Percentiles rank a stretch among this genome's conserved stretches.
phyloP scores from a whole-genome alignment of 92 coral and sea anemone species.

The Phenganax stokvisi region DNA sequence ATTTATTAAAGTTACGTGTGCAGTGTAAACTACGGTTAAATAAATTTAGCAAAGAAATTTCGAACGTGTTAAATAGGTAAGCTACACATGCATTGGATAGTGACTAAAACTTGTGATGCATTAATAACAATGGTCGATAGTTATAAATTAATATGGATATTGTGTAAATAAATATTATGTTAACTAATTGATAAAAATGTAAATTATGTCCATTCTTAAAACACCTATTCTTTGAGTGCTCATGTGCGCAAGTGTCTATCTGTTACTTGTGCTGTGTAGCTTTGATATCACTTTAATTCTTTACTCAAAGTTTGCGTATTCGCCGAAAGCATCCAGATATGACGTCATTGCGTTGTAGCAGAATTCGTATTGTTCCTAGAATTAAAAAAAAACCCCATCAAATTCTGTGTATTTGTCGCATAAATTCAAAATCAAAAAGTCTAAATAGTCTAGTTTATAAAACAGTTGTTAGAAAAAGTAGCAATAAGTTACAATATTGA shows the following conservation, averaged over 20 bases:
- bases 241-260: background rate
- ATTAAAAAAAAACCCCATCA: background rate
- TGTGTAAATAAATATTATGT: background rate
- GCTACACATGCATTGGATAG: too few relatives aligned
- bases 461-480: background rate
- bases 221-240: background rate
- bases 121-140: background rate
- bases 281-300: background rate
- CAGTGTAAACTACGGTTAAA: too few relatives aligned
- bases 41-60: too few relatives aligned
- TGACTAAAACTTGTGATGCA: too few relatives aligned
- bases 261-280: too few relatives aligned
- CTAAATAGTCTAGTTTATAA: background rate
- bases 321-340: background rate
- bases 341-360: background rate
- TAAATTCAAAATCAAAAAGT: background rate
- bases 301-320: slow-evolving; percentile 1
- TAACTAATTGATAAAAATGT: background rate
- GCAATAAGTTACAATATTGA: background rate
- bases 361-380: background rate
- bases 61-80: too few relatives aligned
- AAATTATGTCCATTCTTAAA: background rate
- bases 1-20: too few relatives aligned
- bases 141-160: background rate
- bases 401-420: background rate